Conservation (phyloP, 2,888 invertebrate genomes). For the Chloromyia formosa region DNA sequence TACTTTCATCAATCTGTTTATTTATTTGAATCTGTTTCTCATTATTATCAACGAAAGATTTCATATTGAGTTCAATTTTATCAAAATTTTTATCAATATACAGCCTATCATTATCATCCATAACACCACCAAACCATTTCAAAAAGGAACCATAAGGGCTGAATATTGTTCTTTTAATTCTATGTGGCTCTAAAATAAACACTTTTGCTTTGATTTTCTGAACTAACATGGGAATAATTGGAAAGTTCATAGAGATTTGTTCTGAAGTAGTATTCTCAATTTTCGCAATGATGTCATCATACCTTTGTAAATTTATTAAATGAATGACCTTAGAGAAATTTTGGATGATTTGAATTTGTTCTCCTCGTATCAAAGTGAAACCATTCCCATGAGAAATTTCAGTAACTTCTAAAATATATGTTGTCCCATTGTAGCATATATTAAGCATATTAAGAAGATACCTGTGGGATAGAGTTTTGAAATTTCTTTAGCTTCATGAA, state of each 20-base stretch:
- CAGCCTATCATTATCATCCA: not conserved
- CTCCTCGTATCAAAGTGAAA: no score
- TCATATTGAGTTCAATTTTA: no score
- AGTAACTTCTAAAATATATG: constrained; percentile 2
- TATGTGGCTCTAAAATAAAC: constrained; percentile 1
- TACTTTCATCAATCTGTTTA: not conserved
- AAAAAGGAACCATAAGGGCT: no score
- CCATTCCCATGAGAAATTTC: no score
- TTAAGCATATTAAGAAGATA: not conserved
- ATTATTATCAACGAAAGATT: not conserved
- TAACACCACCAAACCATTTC: no score
- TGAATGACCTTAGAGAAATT: constrained; percentile 10
- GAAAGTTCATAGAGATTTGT: not conserved
- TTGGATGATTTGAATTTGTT: not conserved
- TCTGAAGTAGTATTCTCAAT: not conserved
- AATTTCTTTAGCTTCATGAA: not conserved
- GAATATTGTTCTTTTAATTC: constrained; percentile 1
- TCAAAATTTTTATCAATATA: not conserved
- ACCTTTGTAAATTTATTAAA: not conserved
- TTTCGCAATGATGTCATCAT: not conserved
- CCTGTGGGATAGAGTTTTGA: not conserved
- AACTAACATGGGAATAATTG: not conserved
- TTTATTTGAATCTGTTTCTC: not conserved
- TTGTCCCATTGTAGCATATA: not conserved
- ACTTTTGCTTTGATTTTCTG: not conserved